Evolutionary conservation across 1,140 invertebrate species (phyloP).

Genomic region (Odontomachus brunneus): DNA sequence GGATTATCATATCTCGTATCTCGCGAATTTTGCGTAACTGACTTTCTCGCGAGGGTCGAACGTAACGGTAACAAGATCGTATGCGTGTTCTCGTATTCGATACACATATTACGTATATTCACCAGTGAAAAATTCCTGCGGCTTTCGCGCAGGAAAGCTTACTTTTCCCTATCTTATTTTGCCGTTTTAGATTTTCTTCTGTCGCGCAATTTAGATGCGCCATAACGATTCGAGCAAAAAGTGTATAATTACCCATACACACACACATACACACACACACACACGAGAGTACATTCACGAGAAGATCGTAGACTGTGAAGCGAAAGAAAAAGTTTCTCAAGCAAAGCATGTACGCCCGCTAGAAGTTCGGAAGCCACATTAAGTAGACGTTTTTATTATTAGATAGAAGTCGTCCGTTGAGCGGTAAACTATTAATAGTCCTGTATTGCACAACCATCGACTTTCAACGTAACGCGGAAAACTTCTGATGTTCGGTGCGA

Average conservation of each 20-base stretch:
- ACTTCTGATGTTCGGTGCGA: conserved; percentile 21
- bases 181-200: no score
- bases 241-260: conserved; percentile 1
- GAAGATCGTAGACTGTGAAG: background rate
- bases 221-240: background rate
- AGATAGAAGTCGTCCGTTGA: conserved; percentile 19
- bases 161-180: no score
- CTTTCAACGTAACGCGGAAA: conserved; percentile 9
- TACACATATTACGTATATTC: no score
- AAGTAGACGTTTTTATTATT: conserved; percentile 35
- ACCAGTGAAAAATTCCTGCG: no score
- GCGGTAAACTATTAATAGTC: conserved; percentile 47
- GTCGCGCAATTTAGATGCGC: no score
- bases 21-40: background rate
- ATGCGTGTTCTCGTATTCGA: no score
- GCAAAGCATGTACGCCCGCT: background rate
- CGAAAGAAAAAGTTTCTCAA: background rate
- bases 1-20: background rate
- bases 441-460: conserved; percentile 44
- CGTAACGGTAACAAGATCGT: no score
- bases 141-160: no score
- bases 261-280: no score
- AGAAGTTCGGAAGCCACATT: background rate
- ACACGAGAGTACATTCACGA: background rate
- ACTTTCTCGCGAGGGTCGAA: background rate